Evolutionary conservation across 1,140 invertebrate species (phyloP).

Genomic region (Tetragonula clypearis): DNA sequence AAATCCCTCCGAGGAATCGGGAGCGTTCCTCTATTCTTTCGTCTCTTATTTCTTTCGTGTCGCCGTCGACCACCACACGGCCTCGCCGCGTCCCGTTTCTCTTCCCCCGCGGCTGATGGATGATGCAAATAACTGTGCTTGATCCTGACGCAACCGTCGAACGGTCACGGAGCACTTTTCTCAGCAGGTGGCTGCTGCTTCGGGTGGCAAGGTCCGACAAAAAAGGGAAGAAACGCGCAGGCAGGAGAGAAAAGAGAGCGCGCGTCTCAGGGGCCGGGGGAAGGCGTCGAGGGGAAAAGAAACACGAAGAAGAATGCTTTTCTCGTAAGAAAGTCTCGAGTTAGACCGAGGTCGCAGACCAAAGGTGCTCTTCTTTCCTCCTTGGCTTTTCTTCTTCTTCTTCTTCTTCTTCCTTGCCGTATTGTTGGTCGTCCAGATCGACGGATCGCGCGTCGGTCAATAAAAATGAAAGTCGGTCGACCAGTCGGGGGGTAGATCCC

Average conservation of each 20-base stretch:
- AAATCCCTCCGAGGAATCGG: conserved; percentile 59
- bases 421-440: conserved; percentile 32
- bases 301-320: conserved; percentile 29
- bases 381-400: neutral
- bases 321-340: conserved; percentile 47
- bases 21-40: conserved; percentile 38
- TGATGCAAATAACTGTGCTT: conserved; percentile 78
- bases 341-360: conserved; percentile 23
- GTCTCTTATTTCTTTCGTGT: conserved; percentile 20
- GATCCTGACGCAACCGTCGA: conserved; percentile 68
- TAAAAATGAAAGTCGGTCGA: conserved; percentile 65
- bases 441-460: conserved; percentile 58
- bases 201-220: conserved; percentile 58
- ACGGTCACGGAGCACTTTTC: conserved; percentile 73
- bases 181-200: conserved; percentile 75
- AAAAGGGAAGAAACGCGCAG: conserved; percentile 45
- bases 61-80: conserved; percentile 23
- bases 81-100: conserved; percentile 8
- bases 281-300: neutral
- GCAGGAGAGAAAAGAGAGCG: conserved; percentile 41
- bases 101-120: conserved; percentile 73
- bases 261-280: neutral
- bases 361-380: conserved; percentile 11
- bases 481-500: conserved; percentile 28
- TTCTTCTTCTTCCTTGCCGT: neutral